Evolutionary conservation across 2,797 vertebrate species (phyloP).

Genomic region (Darevskia mixta): DNA sequence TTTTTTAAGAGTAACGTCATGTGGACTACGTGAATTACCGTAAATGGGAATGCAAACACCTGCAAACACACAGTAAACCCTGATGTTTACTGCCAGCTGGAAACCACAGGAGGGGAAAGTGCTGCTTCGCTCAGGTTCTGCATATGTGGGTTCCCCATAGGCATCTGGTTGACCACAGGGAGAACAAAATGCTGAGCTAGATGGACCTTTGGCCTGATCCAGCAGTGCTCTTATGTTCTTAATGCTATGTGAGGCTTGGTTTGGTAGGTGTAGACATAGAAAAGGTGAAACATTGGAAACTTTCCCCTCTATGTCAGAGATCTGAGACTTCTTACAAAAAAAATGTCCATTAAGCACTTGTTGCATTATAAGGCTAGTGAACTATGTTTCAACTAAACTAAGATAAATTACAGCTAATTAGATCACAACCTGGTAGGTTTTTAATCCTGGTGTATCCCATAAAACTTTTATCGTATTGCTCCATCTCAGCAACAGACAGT

Average conservation of each 20-base stretch:
- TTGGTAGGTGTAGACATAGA: neutral
- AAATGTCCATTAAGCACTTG: conserved; percentile 44
- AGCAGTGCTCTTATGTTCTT: no score
- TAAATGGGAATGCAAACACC: no score
- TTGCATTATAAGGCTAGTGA: conserved; percentile 45
- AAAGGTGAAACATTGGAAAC: neutral
- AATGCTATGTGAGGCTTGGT: neutral
- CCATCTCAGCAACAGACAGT: conserved; percentile 53
- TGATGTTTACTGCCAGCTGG: no score
- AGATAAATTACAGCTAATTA: conserved; percentile 64
- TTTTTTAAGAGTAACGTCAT: no score
- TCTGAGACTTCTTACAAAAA: conserved; percentile 49
- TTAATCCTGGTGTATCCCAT: conserved; percentile 58
- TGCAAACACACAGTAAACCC: no score
- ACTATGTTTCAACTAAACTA: conserved; percentile 46
- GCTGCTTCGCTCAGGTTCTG: no score
- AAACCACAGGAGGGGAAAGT: no score
- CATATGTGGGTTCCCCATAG: no score
- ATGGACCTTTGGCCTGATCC: no score
- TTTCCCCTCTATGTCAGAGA: neutral
- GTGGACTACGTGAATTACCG: no score
- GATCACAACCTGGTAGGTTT: conserved; percentile 55
- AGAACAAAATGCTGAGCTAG: no score
- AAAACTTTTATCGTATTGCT: conserved; percentile 46
- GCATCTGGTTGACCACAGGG: no score